phyloP scores from a whole-genome alignment of 2,797 vertebrate genomes.

The Melanotaenia boesemani region DNA sequence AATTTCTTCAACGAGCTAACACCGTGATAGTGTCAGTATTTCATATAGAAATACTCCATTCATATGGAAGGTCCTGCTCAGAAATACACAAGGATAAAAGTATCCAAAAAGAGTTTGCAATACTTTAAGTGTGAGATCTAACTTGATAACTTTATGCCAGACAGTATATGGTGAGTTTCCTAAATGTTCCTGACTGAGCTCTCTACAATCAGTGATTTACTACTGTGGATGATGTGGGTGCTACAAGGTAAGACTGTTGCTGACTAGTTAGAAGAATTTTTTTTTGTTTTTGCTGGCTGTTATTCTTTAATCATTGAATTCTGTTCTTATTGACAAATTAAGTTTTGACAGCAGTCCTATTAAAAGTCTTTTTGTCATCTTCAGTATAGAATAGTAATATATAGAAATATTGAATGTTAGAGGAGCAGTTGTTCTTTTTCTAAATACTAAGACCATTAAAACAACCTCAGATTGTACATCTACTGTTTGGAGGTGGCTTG shows the following conservation, averaged over 20 bases:
- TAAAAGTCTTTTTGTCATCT: not conserved
- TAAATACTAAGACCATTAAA: not conserved
- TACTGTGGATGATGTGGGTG: not conserved
- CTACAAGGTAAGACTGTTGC: not conserved
- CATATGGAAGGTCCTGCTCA: slow-evolving; percentile 6
- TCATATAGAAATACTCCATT: slow-evolving; percentile 28
- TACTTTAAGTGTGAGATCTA: not conserved
- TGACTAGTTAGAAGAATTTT: not conserved
- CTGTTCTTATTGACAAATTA: not conserved
- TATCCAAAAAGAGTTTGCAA: not conserved
- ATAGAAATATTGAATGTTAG: not conserved
- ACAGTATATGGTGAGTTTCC: not conserved
- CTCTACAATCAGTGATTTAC: not conserved
- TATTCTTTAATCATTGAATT: not conserved
- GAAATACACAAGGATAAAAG: not conserved
- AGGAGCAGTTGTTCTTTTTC: not conserved
- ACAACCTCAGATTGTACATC: slow-evolving; percentile 10
- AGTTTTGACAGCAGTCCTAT: not conserved
- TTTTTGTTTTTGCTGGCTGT: not conserved
- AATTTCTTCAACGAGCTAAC: slow-evolving; percentile 14
- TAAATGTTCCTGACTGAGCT: not conserved
- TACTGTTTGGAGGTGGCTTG: not conserved
- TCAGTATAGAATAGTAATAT: not conserved
- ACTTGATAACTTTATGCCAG: not conserved
- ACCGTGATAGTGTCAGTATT: slow-evolving; percentile 38